Base-by-base conservation (phyloP, 2,113 vertebrate species). In the Rhynchopsitta pachyrhyncha region DNA sequence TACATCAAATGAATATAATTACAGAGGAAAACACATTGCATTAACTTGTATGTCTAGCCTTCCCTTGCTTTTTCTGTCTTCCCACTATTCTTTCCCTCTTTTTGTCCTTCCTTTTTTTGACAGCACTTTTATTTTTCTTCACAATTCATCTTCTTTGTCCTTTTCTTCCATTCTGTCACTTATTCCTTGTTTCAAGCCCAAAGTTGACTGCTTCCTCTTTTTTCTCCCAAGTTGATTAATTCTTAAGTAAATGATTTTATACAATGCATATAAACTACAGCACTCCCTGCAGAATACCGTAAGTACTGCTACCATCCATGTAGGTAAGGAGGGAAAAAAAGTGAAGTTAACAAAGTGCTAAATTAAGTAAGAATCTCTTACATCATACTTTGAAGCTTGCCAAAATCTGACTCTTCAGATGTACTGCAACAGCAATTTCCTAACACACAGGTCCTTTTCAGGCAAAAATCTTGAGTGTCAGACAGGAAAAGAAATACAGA, bases 351-450 rank as follows among this genome's bases (percentile, higher is more conserved):
- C 13, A 5, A 88, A 94, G 82, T 86, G 73, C 95, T 93, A 96
- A 96, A 96, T 96, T 94, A 93, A 96, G 91, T 82, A 94, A 89
- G 84, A 94, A 80, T 92, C 74, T 79, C 90, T 93, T 93, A 90
- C 86, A 96, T 92, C 93, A 93, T 52, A 71, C 77, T 79, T 85
- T 33, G 88, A 96, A 86, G 92, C 73, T 82, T 94, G 96, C 93
- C 96, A 93, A 95, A 95, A 91, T 62, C 90, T 88, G 83, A 73
- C 52, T 93, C 93, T 89, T 95, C 69, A 76, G 62, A 91, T 86
- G 62, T 52, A 84, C 76, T 71, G 95, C 77, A 93, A 90, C 47
- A 64, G 80, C 82, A 79, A 13, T 83, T 94, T 93, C 60, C 55
- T 84, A 75, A 96, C 77, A 86, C 77, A 82, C 31, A 10, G 66